Evolutionary conservation across 2,113 vertebrate species (phyloP).

Genomic region (Callospermophilus lateralis): DNA sequence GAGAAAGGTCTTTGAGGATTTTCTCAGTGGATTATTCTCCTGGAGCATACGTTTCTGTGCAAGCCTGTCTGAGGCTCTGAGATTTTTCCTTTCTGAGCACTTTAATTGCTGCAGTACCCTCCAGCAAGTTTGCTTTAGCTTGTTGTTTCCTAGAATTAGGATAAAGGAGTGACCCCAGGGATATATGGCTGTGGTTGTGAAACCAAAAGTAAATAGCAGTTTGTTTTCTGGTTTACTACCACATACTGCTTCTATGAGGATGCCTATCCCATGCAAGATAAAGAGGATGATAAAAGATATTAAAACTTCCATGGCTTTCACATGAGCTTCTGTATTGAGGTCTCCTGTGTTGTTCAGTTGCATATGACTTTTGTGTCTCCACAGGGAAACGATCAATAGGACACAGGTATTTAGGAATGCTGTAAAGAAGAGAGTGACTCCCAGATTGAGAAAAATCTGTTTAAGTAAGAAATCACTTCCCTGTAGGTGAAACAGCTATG

Average conservation of each 20-base stretch:
- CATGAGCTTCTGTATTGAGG: neutral
- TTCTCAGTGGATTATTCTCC: neutral
- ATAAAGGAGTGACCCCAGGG: conserved; percentile 60
- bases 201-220: neutral
- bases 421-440: neutral
- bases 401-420: neutral
- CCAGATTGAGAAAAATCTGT: neutral
- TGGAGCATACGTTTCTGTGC: neutral
- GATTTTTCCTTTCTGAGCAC: neutral
- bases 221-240: neutral
- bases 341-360: neutral
- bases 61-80: neutral
- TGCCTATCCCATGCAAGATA: conserved; percentile 21
- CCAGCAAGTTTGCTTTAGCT: conserved; percentile 35
- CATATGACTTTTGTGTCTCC: conserved; percentile 70
- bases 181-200: neutral
- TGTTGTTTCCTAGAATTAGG: conserved; percentile 64
- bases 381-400: conserved; percentile 65
- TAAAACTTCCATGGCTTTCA: conserved; percentile 60
- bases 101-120: neutral
- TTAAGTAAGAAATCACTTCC: fast-evolving
- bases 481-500: fast-evolving
- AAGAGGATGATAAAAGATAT: conserved; percentile 63
- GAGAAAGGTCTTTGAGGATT: neutral
- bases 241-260: neutral